These are phyloP conservation scores for Ictalurus furcatus DNA, from an alignment of 2,113 vertebrate species.

Conservation along the genomic window DNA sequence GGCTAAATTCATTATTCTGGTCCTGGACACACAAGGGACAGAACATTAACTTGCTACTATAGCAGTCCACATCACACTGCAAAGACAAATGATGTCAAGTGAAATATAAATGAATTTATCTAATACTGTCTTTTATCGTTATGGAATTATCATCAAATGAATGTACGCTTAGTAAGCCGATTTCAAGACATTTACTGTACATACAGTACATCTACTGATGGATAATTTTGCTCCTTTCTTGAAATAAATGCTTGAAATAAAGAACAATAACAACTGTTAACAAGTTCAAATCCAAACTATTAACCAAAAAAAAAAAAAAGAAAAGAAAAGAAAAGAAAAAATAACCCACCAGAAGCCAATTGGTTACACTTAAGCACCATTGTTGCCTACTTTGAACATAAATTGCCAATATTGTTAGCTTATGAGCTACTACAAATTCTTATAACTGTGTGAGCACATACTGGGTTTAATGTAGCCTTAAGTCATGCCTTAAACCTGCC, in stretches of 20 bases:
- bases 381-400: neutral
- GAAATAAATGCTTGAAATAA: neutral
- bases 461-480: neutral
- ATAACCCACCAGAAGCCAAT: neutral
- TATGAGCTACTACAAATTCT: neutral
- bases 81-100: neutral
- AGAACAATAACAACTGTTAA: neutral
- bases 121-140: neutral
- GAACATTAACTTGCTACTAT: constrained; percentile 4
- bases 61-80: neutral
- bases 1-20: constrained; percentile 28
- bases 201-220: neutral
- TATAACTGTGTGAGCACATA: neutral
- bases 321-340: neutral
- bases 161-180: neutral
- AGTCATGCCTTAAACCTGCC: neutral
- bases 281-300: neutral
- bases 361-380: neutral
- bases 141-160: neutral
- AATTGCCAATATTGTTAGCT: neutral
- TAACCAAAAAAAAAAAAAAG: neutral
- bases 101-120: neutral
- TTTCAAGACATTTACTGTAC: neutral
- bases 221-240: neutral
- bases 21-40: neutral